Percentiles rank a stretch among this genome's conserved stretches.
Conservation (phyloP, 2,797 vertebrate genomes). For the Orestias chungarensis region DNA sequence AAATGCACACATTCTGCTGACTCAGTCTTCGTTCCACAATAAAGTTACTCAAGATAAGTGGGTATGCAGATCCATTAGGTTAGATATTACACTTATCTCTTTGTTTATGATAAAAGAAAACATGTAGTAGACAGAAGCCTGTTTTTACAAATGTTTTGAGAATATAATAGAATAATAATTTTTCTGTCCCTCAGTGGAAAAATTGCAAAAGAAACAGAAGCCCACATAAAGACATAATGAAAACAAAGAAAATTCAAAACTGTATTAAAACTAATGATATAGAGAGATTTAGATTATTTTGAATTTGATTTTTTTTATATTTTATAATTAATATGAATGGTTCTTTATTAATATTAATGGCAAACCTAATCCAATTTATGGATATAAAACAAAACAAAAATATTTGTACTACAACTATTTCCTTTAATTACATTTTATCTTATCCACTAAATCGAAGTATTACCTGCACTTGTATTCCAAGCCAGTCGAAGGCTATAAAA, state of each 20-base stretch:
- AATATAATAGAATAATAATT: background rate
- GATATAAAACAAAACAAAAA: background rate
- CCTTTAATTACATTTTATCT: background rate
- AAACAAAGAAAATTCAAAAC: background rate
- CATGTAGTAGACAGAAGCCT: background rate
- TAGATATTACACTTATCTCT: constrained; percentile 25
- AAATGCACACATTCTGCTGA: constrained; percentile 10
- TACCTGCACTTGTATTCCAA: constrained; percentile 92
- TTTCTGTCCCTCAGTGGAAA: background rate
- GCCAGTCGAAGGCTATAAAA: constrained; percentile 86
- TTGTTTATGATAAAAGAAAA: background rate
- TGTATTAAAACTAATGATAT: background rate
- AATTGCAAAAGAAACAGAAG: background rate
- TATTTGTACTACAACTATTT: background rate
- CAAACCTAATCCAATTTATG: background rate
- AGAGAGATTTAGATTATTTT: background rate
- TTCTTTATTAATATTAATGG: background rate
- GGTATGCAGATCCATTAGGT: background rate
- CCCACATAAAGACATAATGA: background rate
- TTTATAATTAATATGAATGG: background rate
- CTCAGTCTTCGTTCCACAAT: constrained; percentile 18
- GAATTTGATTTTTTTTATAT: background rate
- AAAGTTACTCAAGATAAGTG: constrained; percentile 54
- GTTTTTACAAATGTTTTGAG: background rate
- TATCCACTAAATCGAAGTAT: background rate